Evolutionary conservation across 1,140 invertebrate species (phyloP), one percentile per base, ranked within the genome.

Genomic region (Lepidurus packardi): DNA sequence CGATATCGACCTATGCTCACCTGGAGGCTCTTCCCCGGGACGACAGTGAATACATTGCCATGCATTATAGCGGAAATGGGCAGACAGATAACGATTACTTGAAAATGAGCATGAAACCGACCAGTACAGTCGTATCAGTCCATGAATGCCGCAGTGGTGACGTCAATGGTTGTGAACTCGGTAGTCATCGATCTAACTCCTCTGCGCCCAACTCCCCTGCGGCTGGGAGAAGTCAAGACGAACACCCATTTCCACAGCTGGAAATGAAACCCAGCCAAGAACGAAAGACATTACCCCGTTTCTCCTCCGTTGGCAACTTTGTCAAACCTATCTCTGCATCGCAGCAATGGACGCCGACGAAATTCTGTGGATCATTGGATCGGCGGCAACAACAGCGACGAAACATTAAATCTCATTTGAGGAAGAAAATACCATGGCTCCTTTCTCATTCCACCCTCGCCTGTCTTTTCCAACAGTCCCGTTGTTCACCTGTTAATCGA

Each of bases 121-220:
- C 53, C 8, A 16, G 53, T 65, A 65, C 53, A 65, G 4, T 65
- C 6, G 16, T 65, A 16, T 65, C 53, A 7, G 21, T 21, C 53
- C 16, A 13, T 65, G 53, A 65, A 21, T 65, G 53, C 16, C 21
- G 53, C 53, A 9, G 21, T n/a, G 21, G 53, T 21, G 53, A 65
- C 13, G 21, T 16, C 16, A 13, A 65, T 65, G 13, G 9, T 65
- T 9, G 16, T n/a, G 53, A 65, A 65, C 53, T 16, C 21, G 21
- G n/a, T 65, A 7, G 4, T n/a, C 21, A 65, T 65, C 53, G 53
- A 65, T 65, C 53, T 65, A 65, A 16, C 53, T n/a, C 13, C 16
- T 65, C 53, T n/a, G 53, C 53, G n/a, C 53, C 53, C 53, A 13
- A 65, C 21, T 65, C 53, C 21, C 53, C 53, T 65, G 53, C 53